These are phyloP conservation scores for Dione juno DNA, from an alignment of 2,888 invertebrate genomes.

Conservation along the genomic window DNA sequence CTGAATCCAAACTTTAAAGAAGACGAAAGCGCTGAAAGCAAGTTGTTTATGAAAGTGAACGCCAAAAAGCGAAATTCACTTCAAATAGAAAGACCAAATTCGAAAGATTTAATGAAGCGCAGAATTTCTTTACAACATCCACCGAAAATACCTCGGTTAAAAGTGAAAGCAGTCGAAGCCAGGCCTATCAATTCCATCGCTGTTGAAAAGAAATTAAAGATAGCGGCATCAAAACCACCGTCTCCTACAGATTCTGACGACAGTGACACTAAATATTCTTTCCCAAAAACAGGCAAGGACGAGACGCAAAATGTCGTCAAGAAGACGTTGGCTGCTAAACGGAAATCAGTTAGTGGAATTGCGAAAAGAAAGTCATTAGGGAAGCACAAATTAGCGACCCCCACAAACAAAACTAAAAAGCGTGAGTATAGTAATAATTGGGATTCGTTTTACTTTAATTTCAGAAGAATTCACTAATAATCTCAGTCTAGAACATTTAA, in stretches of 20 bases:
- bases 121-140: constrained; percentile 72
- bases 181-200: constrained; percentile 47
- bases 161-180: constrained; percentile 60
- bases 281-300: constrained; percentile 57
- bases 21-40: constrained; percentile 58
- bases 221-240: constrained; percentile 51
- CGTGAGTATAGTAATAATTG: constrained; percentile 61
- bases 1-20: constrained; percentile 69
- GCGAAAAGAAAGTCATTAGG: constrained; percentile 72
- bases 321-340: constrained; percentile 61
- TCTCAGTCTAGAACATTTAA: too few relatives aligned
- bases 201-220: constrained; percentile 53
- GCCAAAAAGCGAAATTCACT: constrained; percentile 72
- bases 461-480: too few relatives aligned
- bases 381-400: constrained; percentile 57
- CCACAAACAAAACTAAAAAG: constrained; percentile 63
- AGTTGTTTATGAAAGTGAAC: constrained; percentile 69
- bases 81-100: constrained; percentile 72
- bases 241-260: constrained; percentile 73
- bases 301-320: constrained; percentile 38
- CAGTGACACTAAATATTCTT: constrained; percentile 77
- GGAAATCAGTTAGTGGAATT: constrained; percentile 66
- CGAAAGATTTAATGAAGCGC: constrained; percentile 68
- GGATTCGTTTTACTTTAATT: too few relatives aligned
- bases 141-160: constrained; percentile 69